Evolutionary conservation across 2,113 vertebrate genomes (phyloP).

Genomic region (Podilymbus podiceps): DNA sequence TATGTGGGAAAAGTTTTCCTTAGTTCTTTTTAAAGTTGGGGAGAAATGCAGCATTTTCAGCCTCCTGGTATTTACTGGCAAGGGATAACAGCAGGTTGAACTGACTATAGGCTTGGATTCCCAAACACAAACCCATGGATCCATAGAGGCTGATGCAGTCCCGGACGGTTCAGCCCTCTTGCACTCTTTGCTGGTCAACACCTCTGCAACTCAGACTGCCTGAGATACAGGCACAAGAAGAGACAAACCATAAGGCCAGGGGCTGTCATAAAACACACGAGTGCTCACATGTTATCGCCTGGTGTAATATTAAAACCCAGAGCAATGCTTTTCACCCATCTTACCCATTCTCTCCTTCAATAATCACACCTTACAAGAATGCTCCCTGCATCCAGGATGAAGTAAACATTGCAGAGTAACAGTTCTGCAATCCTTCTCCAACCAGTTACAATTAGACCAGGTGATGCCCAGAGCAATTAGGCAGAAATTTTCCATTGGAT

Average conservation of each 20-base stretch:
- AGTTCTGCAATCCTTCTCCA: neutral
- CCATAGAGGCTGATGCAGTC: neutral
- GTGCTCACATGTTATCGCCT: neutral
- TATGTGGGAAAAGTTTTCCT: neutral
- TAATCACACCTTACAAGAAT: conserved; percentile 2
- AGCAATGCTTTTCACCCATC: neutral
- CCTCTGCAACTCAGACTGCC: neutral
- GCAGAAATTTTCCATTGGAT: neutral
- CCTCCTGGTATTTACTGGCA: neutral
- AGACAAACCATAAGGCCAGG: neutral
- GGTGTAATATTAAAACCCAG: neutral
- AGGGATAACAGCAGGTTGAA: neutral
- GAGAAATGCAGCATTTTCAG: neutral
- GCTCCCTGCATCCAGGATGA: neutral
- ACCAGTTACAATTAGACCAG: neutral
- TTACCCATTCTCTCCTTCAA: neutral
- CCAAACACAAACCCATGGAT: neutral
- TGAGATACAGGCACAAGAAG: neutral
- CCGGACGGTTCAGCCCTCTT: neutral
- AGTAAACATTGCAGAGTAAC: neutral
- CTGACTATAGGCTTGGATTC: neutral
- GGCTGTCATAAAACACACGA: accelerated
- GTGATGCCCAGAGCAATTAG: neutral
- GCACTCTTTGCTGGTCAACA: neutral
- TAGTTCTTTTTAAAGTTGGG: neutral